phyloP scores from a whole-genome alignment of 1,140 invertebrate genomes.

The Pogonomyrmex barbatus region DNA sequence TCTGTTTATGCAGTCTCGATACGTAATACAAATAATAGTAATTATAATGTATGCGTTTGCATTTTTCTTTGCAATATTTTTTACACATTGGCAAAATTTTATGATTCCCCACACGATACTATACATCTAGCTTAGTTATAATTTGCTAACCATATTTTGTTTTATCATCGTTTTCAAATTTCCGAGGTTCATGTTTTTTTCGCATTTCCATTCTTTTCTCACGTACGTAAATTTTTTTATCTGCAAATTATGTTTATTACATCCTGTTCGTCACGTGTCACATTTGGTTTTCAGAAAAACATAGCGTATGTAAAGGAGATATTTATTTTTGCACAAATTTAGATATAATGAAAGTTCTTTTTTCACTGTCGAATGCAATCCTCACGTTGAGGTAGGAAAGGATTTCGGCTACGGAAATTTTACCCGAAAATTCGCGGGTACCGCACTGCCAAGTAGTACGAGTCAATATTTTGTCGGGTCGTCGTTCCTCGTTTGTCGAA shows the following conservation, averaged over 20 bases:
- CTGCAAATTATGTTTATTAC: slow-evolving; percentile 32
- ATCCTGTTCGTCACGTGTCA: neutral
- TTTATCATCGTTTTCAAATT: neutral
- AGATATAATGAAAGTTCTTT: neutral
- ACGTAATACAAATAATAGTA: neutral
- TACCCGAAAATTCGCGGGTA: slow-evolving; percentile 3
- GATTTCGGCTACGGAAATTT: slow-evolving; percentile 30
- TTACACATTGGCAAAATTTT: neutral
- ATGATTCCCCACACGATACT: neutral
- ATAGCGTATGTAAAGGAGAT: slow-evolving; percentile 1
- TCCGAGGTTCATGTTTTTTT: slow-evolving; percentile 4
- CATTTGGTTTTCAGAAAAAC: slow-evolving; percentile 21
- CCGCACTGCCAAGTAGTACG: slow-evolving; percentile 44
- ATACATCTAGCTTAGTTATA: neutral
- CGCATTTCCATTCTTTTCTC: neutral
- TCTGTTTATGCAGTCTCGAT: neutral
- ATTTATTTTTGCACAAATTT: slow-evolving; percentile 33
- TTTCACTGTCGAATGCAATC: neutral
- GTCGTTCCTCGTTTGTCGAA: slow-evolving; percentile 69
- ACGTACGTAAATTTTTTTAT: slow-evolving; percentile 16
- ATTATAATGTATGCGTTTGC: neutral
- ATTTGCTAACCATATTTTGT: slow-evolving; percentile 13
- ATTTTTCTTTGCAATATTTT: slow-evolving; percentile 21
- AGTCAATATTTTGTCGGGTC: slow-evolving; percentile 66
- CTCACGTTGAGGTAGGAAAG: neutral